Percentiles rank a stretch among this genome's conserved stretches.
These are phyloP conservation scores for Subacronicta megacephala DNA, from an alignment of 2,888 invertebrate genomes.

Conservation along the genomic window DNA sequence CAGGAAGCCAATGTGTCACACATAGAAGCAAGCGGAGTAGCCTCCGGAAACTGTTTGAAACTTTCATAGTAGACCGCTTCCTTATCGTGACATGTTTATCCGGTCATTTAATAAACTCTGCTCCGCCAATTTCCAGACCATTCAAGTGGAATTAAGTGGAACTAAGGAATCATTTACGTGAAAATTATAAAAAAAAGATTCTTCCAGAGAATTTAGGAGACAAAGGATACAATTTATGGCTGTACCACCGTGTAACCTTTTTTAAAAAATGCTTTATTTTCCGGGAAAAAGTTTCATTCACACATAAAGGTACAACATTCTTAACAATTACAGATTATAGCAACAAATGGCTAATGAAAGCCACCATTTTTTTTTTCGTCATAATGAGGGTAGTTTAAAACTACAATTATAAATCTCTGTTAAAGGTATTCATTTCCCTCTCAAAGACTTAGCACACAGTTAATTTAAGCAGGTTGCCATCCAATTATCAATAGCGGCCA, in stretches of 20 bases:
- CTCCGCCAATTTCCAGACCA: constrained; percentile 25
- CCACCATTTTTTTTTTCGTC: not conserved
- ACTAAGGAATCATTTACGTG: constrained; percentile 11
- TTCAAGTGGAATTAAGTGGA: constrained; percentile 21
- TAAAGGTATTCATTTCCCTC: not conserved
- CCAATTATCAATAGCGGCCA: constrained; percentile 6
- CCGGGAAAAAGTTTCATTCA: not conserved
- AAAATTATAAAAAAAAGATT: constrained; percentile 5
- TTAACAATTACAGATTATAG: not conserved
- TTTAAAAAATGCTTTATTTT: not conserved
- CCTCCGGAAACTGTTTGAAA: constrained; percentile 61
- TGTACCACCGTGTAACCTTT: not conserved
- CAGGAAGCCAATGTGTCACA: constrained; percentile 61
- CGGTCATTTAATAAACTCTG: constrained; percentile 29
- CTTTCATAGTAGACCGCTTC: constrained; percentile 43
- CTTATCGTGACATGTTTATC: constrained; percentile 27
- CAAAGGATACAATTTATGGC: constrained; percentile 14
- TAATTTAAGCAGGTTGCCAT: not conserved
- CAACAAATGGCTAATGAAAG: not conserved
- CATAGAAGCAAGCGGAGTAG: constrained; percentile 18
- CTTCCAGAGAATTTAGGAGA: constrained; percentile 1
- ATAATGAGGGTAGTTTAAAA: not conserved
- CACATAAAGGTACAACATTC: not conserved
- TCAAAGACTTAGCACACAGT: not conserved
- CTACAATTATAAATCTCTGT: not conserved